Conservation (phyloP, 2,113 vertebrate genomes). For the Leptocoma aspasia region DNA sequence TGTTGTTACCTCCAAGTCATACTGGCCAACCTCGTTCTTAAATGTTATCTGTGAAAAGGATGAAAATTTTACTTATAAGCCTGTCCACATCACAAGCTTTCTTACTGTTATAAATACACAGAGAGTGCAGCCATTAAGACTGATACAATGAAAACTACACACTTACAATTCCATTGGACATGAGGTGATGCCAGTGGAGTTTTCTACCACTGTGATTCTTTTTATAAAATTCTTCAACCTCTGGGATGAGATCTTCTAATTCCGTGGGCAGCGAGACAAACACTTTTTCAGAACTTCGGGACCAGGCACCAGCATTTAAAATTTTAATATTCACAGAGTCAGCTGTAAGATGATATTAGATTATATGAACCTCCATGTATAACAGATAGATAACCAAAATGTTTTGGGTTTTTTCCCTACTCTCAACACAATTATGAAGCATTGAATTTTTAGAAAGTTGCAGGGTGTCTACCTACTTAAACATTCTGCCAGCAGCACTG, state of each 20-base stretch:
- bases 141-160: background rate
- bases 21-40: slow-evolving; percentile 98
- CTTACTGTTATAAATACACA: background rate
- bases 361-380: background rate
- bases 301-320: slow-evolving; percentile 98
- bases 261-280: slow-evolving; percentile 97
- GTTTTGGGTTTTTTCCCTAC: background rate
- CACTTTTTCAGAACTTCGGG: slow-evolving; percentile 97
- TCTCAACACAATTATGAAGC: background rate
- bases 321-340: slow-evolving; percentile 99
- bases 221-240: slow-evolving; percentile 99
- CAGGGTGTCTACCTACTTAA: background rate
- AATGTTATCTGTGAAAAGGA: slow-evolving; percentile 88
- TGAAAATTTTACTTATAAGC: background rate
- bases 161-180: slow-evolving; percentile 99
- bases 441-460: background rate
- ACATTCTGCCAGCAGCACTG: background rate
- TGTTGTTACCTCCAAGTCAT: slow-evolving; percentile 97
- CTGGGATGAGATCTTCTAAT: slow-evolving; percentile 96
- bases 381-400: background rate
- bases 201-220: slow-evolving; percentile 99
- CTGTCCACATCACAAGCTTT: background rate
- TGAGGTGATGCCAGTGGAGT: slow-evolving; percentile 98
- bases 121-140: background rate
- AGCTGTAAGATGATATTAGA: slow-evolving; percentile 71